Evolutionary conservation across 2,113 vertebrate genomes (phyloP).

Genomic region (Paramormyrops kingsleyae): DNA sequence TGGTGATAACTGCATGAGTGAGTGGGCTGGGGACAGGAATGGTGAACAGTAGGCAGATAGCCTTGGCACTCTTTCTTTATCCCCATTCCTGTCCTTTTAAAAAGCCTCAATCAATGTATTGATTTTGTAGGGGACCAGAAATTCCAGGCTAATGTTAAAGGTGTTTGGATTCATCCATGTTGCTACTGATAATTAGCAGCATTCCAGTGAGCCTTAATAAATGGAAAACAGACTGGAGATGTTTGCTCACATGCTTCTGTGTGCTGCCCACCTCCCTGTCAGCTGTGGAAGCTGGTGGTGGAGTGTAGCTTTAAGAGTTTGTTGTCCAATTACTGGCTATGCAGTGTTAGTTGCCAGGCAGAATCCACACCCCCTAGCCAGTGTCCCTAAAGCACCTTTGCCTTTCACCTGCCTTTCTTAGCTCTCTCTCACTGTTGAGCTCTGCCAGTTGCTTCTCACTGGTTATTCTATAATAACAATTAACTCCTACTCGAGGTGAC

Average conservation of each 20-base stretch:
- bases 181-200: not conserved
- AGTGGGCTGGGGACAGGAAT: not conserved
- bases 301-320: not conserved
- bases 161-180: not conserved
- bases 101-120: not conserved
- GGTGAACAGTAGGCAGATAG: not conserved
- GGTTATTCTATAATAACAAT: not conserved
- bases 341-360: not conserved
- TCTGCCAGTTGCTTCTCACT: not conserved
- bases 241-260: not conserved
- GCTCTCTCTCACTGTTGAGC: not conserved
- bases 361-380: not conserved
- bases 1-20: not conserved
- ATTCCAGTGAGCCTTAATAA: not conserved
- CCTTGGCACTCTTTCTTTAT: not conserved
- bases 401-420: not conserved
- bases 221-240: not conserved
- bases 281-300: not conserved
- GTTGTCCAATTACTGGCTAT: not conserved
- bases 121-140: not conserved
- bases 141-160: not conserved
- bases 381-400: constrained; percentile 1
- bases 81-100: not conserved
- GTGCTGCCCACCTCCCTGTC: not conserved
- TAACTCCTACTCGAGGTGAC: not conserved